phyloP scores from a whole-genome alignment of 1,140 invertebrate genomes.

The Brachionus manjavacas region DNA sequence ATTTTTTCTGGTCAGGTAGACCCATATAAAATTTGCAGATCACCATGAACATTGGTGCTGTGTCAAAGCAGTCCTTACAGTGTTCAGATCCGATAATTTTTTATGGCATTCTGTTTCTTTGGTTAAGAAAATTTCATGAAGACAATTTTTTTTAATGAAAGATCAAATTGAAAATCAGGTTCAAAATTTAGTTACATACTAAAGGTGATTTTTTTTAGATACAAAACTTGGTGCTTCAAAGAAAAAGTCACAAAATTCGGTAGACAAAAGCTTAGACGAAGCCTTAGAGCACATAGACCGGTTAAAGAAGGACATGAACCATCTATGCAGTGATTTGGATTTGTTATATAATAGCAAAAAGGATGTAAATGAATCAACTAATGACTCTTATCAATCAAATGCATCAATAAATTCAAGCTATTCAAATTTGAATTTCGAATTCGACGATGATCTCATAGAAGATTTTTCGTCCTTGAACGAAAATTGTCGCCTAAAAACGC shows the following conservation, averaged over 20 bases:
- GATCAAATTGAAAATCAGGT: no score
- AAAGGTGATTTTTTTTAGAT: no score
- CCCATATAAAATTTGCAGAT: no score
- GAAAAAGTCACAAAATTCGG: conserved; percentile 5
- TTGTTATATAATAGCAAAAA: background rate
- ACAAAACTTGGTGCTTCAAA: background rate
- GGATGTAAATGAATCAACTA: background rate
- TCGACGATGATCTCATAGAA: background rate
- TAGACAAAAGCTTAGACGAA: conserved; percentile 40
- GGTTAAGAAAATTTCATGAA: no score
- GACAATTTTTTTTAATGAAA: no score
- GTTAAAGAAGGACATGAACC: conserved; percentile 21
- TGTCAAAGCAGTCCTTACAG: no score
- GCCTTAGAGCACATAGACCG: conserved; percentile 8
- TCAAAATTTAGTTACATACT: no score
- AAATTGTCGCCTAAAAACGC: background rate
- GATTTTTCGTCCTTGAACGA: background rate
- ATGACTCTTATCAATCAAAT: background rate
- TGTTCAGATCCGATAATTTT: no score
- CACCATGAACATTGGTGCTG: no score
- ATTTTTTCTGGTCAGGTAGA: no score
- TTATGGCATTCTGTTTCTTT: no score
- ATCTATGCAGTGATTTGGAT: conserved; percentile 28
- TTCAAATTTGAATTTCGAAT: background rate
- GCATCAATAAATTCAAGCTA: background rate